These are phyloP conservation scores for Crioceris asparagi DNA, from an alignment of 2,888 invertebrate genomes.

Conservation along the genomic window DNA sequence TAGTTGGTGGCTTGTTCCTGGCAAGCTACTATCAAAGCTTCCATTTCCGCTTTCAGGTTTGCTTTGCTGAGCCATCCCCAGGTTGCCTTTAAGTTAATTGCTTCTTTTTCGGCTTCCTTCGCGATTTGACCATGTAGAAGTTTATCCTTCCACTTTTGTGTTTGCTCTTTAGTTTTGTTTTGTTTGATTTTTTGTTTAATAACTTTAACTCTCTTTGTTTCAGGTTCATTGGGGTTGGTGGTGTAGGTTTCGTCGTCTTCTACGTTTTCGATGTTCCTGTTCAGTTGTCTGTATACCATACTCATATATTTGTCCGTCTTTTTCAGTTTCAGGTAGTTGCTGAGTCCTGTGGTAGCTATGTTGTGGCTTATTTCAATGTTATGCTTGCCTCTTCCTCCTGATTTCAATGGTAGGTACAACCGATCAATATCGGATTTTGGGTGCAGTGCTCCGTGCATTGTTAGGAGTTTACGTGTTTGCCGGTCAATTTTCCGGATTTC, in stretches of 20 bases:
- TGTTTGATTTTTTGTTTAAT: background rate
- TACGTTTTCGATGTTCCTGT: background rate
- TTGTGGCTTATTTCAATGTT: background rate
- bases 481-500: background rate
- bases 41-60: background rate
- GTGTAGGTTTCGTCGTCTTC: background rate
- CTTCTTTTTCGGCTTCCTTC: too few species aligned
- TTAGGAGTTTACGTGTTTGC: too few species aligned
- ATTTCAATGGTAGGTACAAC: too few species aligned
- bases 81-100: too few species aligned
- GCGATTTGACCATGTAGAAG: background rate
- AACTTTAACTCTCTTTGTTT: background rate
- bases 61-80: background rate
- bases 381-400: background rate
- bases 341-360: too few species aligned
- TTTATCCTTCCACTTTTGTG: background rate
- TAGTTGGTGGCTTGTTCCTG: background rate
- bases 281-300: background rate
- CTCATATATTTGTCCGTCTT: background rate
- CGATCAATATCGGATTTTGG: too few species aligned
- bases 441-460: too few species aligned
- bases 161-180: background rate
- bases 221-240: too few species aligned
- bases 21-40: background rate
- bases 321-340: background rate